Conservation (phyloP, 2,797 vertebrate species). For the Geotrypetes seraphini region DNA sequence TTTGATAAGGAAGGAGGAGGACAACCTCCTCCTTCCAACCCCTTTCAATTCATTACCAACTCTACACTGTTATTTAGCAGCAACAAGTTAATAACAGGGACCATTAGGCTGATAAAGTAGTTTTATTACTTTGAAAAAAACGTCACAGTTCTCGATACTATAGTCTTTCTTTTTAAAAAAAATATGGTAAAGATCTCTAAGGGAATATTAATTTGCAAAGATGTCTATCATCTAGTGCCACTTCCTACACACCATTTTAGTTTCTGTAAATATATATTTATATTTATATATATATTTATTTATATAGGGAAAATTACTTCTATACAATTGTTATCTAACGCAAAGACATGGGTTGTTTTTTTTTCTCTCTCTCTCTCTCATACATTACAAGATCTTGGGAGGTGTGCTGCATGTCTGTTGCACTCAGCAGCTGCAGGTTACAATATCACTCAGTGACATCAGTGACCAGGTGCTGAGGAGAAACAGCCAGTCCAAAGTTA, state of each 20-base stretch:
- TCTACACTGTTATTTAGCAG: slow-evolving; percentile 87
- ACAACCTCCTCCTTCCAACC: too few relatives aligned
- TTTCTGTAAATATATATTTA: slow-evolving; percentile 56
- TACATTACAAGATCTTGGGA: slow-evolving; percentile 72
- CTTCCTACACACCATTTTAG: slow-evolving; percentile 44
- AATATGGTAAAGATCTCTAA: slow-evolving; percentile 55
- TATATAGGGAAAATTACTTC: slow-evolving; percentile 59
- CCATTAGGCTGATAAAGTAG: slow-evolving; percentile 85
- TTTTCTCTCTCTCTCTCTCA: slow-evolving; percentile 59
- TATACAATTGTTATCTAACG: slow-evolving; percentile 70
- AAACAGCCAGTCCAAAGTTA: slow-evolving; percentile 46
- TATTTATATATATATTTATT: slow-evolving; percentile 45
- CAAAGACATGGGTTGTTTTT: too few relatives aligned
- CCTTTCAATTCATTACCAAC: slow-evolving; percentile 76
- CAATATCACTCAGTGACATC: slow-evolving; percentile 72
- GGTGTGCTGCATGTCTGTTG: slow-evolving; percentile 66
- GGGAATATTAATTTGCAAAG: slow-evolving; percentile 62
- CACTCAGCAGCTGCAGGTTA: slow-evolving; percentile 68
- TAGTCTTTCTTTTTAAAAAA: slow-evolving; percentile 74
- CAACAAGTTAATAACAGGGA: slow-evolving; percentile 90
- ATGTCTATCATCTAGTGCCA: slow-evolving; percentile 63
- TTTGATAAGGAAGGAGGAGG: slow-evolving; percentile 70
- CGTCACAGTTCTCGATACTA: slow-evolving; percentile 85
- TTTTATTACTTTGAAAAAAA: slow-evolving; percentile 80
- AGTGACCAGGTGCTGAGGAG: slow-evolving; percentile 60